These are phyloP conservation scores for Gobio occitaniae DNA, from an alignment of 2,797 vertebrate species.

Conservation along the genomic window DNA sequence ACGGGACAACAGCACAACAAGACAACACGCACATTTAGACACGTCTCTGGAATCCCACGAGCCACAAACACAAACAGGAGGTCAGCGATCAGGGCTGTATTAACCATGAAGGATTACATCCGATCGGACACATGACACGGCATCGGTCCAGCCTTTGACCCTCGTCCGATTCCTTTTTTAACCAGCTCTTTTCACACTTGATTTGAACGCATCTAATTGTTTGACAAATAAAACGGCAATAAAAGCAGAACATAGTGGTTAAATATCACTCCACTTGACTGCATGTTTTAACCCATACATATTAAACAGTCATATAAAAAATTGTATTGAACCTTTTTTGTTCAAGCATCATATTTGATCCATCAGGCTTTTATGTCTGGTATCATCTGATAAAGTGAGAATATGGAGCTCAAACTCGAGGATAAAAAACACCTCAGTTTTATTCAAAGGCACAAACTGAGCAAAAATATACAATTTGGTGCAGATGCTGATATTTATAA, in stretches of 20 bases:
- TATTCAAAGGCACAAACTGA: not conserved
- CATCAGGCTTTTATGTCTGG: not conserved
- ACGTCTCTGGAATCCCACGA: not conserved
- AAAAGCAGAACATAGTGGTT: not conserved
- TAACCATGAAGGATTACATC: constrained; percentile 1
- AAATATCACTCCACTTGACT: not conserved
- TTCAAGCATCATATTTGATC: not conserved
- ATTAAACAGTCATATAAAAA: no score
- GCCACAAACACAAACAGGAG: not conserved
- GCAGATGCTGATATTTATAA: not conserved
- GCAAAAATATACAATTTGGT: no score
- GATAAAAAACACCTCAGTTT: not conserved
- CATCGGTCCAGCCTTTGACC: not conserved
- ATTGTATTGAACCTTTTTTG: no score
- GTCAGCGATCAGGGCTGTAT: not conserved
- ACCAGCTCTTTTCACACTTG: not conserved
- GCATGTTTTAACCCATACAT: no score
- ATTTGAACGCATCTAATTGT: not conserved
- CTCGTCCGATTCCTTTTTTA: not conserved
- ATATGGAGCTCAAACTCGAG: no score
- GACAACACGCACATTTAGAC: not conserved
- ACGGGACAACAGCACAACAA: not conserved
- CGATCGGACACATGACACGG: not conserved
- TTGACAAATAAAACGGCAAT: not conserved
- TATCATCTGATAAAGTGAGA: not conserved